Base-by-base conservation (phyloP, 2,797 vertebrate genomes). In the Synaphobranchus kaupii region DNA sequence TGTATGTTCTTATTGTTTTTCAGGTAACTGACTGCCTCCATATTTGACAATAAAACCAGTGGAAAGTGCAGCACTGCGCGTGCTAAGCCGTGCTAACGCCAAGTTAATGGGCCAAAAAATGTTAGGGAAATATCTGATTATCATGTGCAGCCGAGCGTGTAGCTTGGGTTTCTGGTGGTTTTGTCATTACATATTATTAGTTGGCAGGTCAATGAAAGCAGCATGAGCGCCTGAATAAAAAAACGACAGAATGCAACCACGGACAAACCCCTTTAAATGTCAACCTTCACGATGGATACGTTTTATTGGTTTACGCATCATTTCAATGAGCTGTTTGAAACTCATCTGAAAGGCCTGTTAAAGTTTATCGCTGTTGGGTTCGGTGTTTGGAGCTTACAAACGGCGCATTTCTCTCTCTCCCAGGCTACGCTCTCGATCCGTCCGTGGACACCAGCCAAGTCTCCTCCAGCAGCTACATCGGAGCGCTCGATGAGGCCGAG, bases 391-490 rank as follows among this genome's bases (percentile, higher is more conserved):
- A 15, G 28, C 68, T 73, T 9, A 73, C 68, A 5, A 22, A 44
- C 31, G 22, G 4, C 71, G 12, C 34, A 4, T 48, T 52, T 89
- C 89, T 91, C 0, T 91, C 0, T 90, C 39, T 90, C 90, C n/a
- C 90, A 99, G 99, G 98, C 90, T 99, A 99, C 91, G 99, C 98
- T 8, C 94, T 99, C 90, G 99, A 99, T 94, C 99, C 99, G 22
- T 99, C 99, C 63, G 95, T 98, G 92, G 98, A 99, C 93, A 96
- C 94, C 89, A 97, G 96, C 85, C 95, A 98, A 86, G 90, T 89
- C 25, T 87, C 97, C 10, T 85, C 96, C 87, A 95, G 52, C 89
- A 95, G 91, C 89, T 99, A 98, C 84, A 99, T 99, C 90, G 98
- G 99, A 56, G 98, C 98, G 85, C 95, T 99, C 83, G 98, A 99